Evolutionary conservation across 92 coral and sea anemone species (phyloP), one percentile per base, ranked within the genome.

Genomic region (Epizoanthus ramosus): DNA sequence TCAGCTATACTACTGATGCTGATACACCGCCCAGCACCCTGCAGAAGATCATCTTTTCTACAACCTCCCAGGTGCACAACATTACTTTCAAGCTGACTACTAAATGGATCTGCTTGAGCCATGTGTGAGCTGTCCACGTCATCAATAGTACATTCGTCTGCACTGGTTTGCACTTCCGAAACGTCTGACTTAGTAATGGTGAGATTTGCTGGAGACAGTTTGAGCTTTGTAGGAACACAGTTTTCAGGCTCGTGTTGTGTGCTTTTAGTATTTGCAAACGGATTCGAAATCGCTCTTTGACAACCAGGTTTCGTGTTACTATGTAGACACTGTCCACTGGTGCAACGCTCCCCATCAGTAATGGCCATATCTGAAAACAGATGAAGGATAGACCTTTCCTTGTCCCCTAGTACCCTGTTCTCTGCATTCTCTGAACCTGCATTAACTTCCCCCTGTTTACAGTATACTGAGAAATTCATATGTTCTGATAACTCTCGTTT

Each of bases 1-100:
- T 77, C 82, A 61, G 70, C 59, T 35, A 77, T 52, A 22, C 82
- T 77, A 63, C 71, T 77, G 22, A 77, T 69, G 16, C 82, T 77
- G 37, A 45, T 37, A 61, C 71, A 77, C 8, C 82, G 82, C 57
- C 68, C 21, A 14, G 63, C 57, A 13, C 61, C 70, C 23, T 33
- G 56, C 57, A 13, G 16, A 2, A 3, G 21, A 16, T 39, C 70
- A 8, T 60, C 17, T 16, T 16, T 24, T 33, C 72, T 10, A 43
- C 23, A 61, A 14, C 52, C 39, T 60, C 63, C 35, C 6, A 1
- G 15, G 16, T 59, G 35, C 52, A 58, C 21, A 57, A 58, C 21
- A 57, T 22, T 14, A 19, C 33, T 41, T 41, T n/a, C 0, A 8
- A 22, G 57, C 45, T 41, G 35, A 15, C 24, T 22, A 19, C 19